Evolutionary conservation across 1,140 invertebrate genomes (phyloP).

Genomic region (Saccostrea cuccullata): DNA sequence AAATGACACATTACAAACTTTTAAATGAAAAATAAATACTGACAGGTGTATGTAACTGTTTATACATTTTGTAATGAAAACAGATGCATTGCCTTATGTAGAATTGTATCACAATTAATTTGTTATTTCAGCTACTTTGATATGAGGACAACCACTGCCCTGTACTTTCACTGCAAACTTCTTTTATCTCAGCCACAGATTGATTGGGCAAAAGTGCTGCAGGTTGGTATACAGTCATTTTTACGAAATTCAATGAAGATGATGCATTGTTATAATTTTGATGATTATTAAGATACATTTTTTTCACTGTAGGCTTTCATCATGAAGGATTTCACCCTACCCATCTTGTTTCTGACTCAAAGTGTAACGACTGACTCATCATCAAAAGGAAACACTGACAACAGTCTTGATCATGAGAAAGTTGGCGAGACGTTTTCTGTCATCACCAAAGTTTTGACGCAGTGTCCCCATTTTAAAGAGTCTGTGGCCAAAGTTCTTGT

Average conservation of each 20-base stretch:
- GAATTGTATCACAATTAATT: not conserved
- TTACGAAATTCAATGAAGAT: not conserved
- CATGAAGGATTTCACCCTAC: slow-evolving; percentile 75
- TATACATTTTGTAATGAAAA: too few relatives aligned
- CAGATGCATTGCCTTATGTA: too few relatives aligned
- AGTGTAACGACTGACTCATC: slow-evolving; percentile 49
- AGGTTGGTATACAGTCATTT: slow-evolving; percentile 56
- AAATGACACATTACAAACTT: too few relatives aligned
- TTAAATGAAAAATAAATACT: too few relatives aligned
- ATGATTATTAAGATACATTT: not conserved
- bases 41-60: too few relatives aligned
- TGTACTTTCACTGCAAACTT: slow-evolving; percentile 73
- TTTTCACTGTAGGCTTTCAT: slow-evolving; percentile 65
- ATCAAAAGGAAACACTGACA: slow-evolving; percentile 20
- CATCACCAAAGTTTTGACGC: slow-evolving; percentile 52
- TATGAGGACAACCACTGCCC: slow-evolving; percentile 74
- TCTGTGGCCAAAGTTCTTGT: slow-evolving; percentile 69
- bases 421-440: slow-evolving; percentile 48
- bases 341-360: slow-evolving; percentile 73
- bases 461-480: slow-evolving; percentile 64
- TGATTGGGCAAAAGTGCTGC: slow-evolving; percentile 67
- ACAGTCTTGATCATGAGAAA: slow-evolving; percentile 13
- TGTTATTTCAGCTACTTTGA: slow-evolving; percentile 69
- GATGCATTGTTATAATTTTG: not conserved
- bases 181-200: slow-evolving; percentile 72